Conservation (phyloP, 2,113 vertebrate species). For the Marmota monax region DNA sequence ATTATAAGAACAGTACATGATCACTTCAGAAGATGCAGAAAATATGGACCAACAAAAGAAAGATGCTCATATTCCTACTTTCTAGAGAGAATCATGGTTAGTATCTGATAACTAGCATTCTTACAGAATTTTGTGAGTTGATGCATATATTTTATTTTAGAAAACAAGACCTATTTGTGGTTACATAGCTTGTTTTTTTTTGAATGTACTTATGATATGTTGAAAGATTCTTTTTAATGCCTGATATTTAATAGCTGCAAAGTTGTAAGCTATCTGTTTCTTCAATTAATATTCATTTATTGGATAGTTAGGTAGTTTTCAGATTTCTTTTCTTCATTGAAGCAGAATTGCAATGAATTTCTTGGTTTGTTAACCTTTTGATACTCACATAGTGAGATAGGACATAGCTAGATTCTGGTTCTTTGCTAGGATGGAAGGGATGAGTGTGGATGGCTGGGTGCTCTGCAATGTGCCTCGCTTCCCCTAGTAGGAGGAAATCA, state of each 20-base stretch:
- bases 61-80: background rate
- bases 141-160: background rate
- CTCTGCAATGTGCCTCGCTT: background rate
- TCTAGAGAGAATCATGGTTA: background rate
- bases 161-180: background rate
- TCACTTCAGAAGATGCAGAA: conserved; percentile 49
- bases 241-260: background rate
- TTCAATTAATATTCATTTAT: conserved; percentile 24
- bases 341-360: background rate
- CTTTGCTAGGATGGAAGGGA: background rate
- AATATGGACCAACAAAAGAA: background rate
- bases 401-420: background rate
- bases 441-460: too few species aligned
- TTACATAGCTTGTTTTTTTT: background rate
- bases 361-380: background rate
- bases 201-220: background rate
- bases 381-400: background rate
- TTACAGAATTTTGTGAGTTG: background rate
- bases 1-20: conserved; percentile 7
- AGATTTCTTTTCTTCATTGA: background rate
- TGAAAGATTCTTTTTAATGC: background rate
- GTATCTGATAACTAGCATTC: background rate
- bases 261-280: background rate
- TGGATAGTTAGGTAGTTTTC: background rate
- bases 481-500: background rate